These are phyloP conservation scores for Porites divaricata DNA, from an alignment of 92 coral and sea anemone species.

Conservation along the genomic window DNA sequence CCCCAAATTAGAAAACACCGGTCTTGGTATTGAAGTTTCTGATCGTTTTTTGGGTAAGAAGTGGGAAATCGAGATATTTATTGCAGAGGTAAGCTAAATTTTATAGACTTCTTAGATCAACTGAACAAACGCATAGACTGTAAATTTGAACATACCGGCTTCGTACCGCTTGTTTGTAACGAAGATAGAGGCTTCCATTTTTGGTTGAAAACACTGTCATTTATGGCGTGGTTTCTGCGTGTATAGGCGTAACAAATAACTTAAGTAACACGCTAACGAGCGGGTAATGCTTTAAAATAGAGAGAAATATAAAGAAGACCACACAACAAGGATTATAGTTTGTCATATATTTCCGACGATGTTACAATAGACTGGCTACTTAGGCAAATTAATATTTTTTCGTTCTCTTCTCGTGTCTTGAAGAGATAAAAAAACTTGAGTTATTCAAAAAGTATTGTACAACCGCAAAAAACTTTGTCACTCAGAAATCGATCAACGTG, in stretches of 20 bases:
- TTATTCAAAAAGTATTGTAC: background rate
- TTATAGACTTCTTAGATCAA: background rate
- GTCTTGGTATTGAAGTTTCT: background rate
- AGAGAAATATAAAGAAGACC: background rate
- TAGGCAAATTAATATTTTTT: constrained; percentile 3
- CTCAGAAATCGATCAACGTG: background rate
- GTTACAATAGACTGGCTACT: background rate
- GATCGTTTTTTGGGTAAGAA: too few relatives aligned
- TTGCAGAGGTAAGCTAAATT: background rate
- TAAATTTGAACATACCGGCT: background rate
- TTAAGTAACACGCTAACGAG: background rate
- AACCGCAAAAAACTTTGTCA: background rate
- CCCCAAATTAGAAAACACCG: background rate
- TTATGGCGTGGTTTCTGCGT: background rate
- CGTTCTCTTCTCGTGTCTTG: background rate
- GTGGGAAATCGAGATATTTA: background rate
- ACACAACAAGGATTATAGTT: background rate
- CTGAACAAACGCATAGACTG: constrained; percentile 2
- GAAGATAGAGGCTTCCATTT: background rate
- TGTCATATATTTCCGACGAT: constrained; percentile 23
- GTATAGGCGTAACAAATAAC: background rate
- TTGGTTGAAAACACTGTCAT: background rate
- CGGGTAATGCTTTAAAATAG: too few relatives aligned
- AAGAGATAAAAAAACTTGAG: background rate
- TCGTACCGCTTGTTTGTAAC: background rate